phyloP scores from a whole-genome alignment of 2,113 vertebrate genomes.

The Pituophis catenifer region DNA sequence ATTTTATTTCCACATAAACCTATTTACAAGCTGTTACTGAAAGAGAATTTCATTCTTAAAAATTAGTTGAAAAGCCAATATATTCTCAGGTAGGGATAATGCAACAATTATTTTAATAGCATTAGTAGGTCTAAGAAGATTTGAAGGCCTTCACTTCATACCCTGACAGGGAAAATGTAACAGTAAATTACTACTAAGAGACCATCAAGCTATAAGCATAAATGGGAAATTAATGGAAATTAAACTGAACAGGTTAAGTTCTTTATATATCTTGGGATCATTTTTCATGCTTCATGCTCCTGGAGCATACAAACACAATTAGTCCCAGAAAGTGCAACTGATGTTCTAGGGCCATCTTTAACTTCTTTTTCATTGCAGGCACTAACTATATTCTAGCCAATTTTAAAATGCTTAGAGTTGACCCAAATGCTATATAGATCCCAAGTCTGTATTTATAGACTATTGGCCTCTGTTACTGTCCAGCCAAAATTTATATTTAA shows the following conservation, averaged over 20 bases:
- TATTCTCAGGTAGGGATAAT: background rate
- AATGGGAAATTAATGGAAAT: background rate
- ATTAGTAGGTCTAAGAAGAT: background rate
- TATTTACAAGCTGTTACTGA: background rate
- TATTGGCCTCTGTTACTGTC: background rate
- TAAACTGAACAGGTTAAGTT: background rate
- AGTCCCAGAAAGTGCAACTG: background rate
- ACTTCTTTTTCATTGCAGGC: background rate
- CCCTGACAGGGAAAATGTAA: background rate
- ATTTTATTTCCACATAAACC: background rate
- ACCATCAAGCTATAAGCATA: background rate
- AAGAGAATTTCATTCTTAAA: background rate
- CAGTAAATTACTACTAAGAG: background rate
- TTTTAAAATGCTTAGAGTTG: background rate
- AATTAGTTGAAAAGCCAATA: background rate
- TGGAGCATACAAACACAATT: background rate
- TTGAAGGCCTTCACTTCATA: background rate
- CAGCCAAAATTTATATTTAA: background rate
- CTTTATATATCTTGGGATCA: background rate
- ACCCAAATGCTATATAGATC: background rate
- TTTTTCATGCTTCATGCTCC: background rate
- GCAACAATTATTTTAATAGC: background rate
- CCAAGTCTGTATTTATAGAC: background rate
- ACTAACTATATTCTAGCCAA: background rate
- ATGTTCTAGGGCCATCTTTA: background rate